Evolutionary conservation across 2,888 invertebrate genomes (phyloP).

Genomic region (Sipha maydis): DNA sequence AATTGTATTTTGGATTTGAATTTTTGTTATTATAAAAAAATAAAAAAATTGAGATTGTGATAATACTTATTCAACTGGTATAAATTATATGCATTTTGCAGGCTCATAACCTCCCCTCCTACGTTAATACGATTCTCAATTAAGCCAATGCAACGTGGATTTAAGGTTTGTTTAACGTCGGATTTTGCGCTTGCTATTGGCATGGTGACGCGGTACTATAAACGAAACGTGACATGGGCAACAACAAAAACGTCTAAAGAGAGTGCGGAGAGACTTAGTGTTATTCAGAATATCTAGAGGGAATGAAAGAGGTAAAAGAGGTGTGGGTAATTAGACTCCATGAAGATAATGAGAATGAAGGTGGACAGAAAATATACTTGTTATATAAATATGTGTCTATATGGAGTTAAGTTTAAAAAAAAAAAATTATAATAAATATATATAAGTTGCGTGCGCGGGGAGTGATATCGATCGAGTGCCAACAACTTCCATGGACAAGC

Average conservation of each 20-base stretch:
- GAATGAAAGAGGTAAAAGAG: not conserved
- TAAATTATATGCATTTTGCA: too few relatives aligned
- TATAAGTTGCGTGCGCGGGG: slow-evolving; percentile 4
- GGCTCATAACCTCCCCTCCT: too few relatives aligned
- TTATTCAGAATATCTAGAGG: not conserved
- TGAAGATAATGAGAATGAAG: not conserved
- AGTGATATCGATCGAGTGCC: slow-evolving; percentile 45
- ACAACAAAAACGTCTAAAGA: not conserved
- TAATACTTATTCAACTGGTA: too few relatives aligned
- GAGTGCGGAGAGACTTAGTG: not conserved
- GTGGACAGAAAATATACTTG: not conserved
- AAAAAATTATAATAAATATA: not conserved
- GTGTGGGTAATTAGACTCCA: not conserved
- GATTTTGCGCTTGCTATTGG: not conserved
- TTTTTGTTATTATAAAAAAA: too few relatives aligned
- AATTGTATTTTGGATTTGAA: too few relatives aligned
- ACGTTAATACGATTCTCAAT: not conserved
- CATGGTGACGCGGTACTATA: too few relatives aligned
- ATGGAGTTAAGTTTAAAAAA: not conserved
- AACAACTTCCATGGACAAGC: not conserved
- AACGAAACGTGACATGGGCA: not conserved
- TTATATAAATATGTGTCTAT: not conserved
- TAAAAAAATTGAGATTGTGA: too few relatives aligned
- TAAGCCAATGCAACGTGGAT: not conserved
- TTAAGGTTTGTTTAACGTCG: not conserved